Conservation (phyloP, 2,888 invertebrate species). For the Monopis laevigella region DNA sequence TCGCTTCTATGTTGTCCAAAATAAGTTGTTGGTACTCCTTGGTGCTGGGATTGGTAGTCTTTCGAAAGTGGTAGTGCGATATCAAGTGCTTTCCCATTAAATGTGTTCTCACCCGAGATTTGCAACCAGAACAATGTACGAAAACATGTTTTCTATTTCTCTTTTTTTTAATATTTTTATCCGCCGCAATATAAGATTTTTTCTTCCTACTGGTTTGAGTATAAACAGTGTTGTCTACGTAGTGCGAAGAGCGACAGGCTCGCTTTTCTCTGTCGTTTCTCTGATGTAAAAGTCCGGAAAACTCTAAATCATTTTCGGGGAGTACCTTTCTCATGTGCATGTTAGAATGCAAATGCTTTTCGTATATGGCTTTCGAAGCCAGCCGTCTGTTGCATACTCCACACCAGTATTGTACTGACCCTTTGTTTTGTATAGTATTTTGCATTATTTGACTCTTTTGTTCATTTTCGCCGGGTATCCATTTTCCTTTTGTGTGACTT, state of each 20-base stretch:
- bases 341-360: constrained; percentile 79
- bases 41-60: constrained; percentile 69
- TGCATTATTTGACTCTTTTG: constrained; percentile 61
- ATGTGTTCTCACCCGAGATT: constrained; percentile 72
- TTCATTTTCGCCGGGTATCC: constrained; percentile 75
- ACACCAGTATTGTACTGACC: constrained; percentile 78
- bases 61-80: constrained; percentile 85
- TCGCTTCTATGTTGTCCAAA: constrained; percentile 78
- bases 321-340: constrained; percentile 74
- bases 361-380: constrained; percentile 77
- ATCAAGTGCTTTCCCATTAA: constrained; percentile 86
- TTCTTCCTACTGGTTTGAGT: constrained; percentile 31
- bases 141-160: constrained; percentile 67
- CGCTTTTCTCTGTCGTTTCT: constrained; percentile 36
- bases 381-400: constrained; percentile 81
- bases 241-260: constrained; percentile 39
- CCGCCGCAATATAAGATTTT: constrained; percentile 18
- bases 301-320: constrained; percentile 75
- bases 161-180: constrained; percentile 39
- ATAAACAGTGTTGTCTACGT: constrained; percentile 38
- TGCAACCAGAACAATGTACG: constrained; percentile 77
- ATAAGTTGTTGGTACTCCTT: constrained; percentile 71
- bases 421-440: constrained; percentile 57
- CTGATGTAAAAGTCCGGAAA: constrained; percentile 54
- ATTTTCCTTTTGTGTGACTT: constrained; percentile 81